These are phyloP conservation scores for Syngnathus floridae DNA, from an alignment of 2,113 vertebrate species.

Conservation along the genomic window DNA sequence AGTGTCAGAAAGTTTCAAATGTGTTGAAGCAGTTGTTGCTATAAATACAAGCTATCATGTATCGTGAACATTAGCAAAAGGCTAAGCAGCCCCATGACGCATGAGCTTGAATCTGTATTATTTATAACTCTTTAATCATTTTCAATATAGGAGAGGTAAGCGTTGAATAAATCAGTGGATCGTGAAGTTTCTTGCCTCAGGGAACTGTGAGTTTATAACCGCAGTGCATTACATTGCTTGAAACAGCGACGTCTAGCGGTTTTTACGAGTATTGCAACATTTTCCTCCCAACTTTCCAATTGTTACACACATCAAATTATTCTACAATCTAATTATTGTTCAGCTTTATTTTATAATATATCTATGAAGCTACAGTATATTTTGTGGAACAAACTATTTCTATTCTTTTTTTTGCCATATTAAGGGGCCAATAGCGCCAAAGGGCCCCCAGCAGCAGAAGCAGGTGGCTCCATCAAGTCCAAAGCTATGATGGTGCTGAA, in stretches of 20 bases:
- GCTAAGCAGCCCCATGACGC: conserved; percentile 35
- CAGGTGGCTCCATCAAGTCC: conserved; percentile 63
- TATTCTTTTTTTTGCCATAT: background rate
- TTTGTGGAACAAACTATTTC: too few relatives aligned
- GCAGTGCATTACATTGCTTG: background rate
- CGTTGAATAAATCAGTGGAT: background rate
- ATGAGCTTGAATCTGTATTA: conserved; percentile 15
- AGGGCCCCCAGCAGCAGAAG: conserved; percentile 69
- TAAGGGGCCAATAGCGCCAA: conserved; percentile 48
- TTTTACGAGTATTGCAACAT: background rate
- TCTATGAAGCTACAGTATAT: too few relatives aligned
- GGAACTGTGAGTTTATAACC: background rate
- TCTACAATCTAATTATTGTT: too few relatives aligned
- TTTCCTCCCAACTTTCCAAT: too few relatives aligned
- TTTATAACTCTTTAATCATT: conserved; percentile 15
- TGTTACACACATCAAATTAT: too few relatives aligned
- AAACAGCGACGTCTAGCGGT: background rate
- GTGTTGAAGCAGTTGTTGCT: conserved; percentile 53
- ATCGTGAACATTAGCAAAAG: conserved; percentile 37
- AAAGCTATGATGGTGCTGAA: conserved; percentile 73
- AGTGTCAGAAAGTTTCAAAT: conserved; percentile 6
- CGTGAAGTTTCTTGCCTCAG: background rate
- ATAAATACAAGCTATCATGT: conserved; percentile 68
- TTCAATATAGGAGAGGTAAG: background rate
- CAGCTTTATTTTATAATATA: too few relatives aligned